Evolutionary conservation across 2,797 vertebrate species (phyloP), one percentile per base, ranked within the genome.

Genomic region (Sciurus vulgaris): DNA sequence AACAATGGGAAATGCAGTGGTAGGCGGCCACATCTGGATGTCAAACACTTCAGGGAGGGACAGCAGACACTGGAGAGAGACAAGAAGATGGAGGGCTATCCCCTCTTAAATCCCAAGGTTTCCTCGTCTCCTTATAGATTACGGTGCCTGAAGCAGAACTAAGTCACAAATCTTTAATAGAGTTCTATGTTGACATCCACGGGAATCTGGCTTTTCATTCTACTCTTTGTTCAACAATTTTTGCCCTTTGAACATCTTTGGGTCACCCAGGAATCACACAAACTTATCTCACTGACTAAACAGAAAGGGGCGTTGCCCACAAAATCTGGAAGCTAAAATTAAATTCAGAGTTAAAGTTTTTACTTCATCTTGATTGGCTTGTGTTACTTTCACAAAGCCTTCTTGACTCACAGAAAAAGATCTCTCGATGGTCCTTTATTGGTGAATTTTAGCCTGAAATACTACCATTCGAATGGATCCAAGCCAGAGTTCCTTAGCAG

Each of bases 71-170:
- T n/a, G 38, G 0, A 79, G 51, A 28, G 2, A 56, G 49, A 65
- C 85, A 93, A 91, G 84, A 89, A 84, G 76, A 90, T 87, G 92
- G 18, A 89, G 38, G 33, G 18, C 51, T 59, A 63, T 13, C 67
- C 10, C 38, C 22, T 73, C 47, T 33, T 94, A 41, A n/a, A 18
- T 78, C 38, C 1, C 51, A 7, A 93, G 10, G 11, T 11, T 15
- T 47, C 4, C 3, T 0, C 4, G 79, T 47, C 35, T 73, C 49
- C 38, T 93, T 92, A 33, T 0, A 83, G 51, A 86, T 86, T 7
- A 69, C 49, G 15, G 38, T 87, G 33, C 41, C 63, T 86, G 69
- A 84, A 93, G 28, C 41, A 93, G 59, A 95, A 69, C 38, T 87
- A 59, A 79, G 89, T 76, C 47, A 77, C 2, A 73, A 63, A 90